These are phyloP conservation scores for Mastigias papua DNA, from an alignment of 30 jellyfish, hydroid and myxozoan genomes.

Conservation along the genomic window DNA sequence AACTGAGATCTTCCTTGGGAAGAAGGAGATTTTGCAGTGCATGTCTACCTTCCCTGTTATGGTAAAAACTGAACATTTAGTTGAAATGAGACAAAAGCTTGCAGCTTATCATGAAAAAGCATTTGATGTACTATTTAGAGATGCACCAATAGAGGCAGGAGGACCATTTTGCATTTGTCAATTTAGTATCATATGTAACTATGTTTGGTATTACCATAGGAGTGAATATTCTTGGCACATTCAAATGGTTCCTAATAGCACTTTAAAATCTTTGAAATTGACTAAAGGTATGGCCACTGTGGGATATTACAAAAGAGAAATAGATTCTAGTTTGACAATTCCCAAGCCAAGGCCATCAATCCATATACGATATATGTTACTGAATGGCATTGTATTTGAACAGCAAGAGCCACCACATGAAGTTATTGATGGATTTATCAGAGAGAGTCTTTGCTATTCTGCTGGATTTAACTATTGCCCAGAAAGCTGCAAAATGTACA, in stretches of 20 bases:
- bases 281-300: conserved; percentile 40
- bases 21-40: conserved; percentile 65
- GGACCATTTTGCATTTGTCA: conserved; percentile 56
- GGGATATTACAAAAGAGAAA: conserved; percentile 41
- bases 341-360: conserved; percentile 66
- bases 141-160: conserved; percentile 39
- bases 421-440: conserved; percentile 51
- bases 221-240: conserved; percentile 75
- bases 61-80: conserved; percentile 53
- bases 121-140: conserved; percentile 62
- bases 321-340: conserved; percentile 1
- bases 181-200: conserved; percentile 72
- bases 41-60: conserved; percentile 83
- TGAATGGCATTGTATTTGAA: conserved; percentile 27
- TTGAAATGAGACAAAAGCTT: conserved; percentile 49
- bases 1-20: conserved; percentile 56
- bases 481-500: conserved; percentile 54
- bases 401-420: conserved; percentile 59
- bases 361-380: conserved; percentile 48
- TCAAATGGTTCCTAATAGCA: conserved; percentile 64
- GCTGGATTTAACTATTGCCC: conserved; percentile 73
- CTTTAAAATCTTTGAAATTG: conserved; percentile 22
- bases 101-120: conserved; percentile 34
- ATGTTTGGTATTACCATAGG: conserved; percentile 73
- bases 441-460: conserved; percentile 74